These are phyloP conservation scores for Romanogobio albipinnatus DNA, from an alignment of 2,113 vertebrate genomes.

Conservation along the genomic window DNA sequence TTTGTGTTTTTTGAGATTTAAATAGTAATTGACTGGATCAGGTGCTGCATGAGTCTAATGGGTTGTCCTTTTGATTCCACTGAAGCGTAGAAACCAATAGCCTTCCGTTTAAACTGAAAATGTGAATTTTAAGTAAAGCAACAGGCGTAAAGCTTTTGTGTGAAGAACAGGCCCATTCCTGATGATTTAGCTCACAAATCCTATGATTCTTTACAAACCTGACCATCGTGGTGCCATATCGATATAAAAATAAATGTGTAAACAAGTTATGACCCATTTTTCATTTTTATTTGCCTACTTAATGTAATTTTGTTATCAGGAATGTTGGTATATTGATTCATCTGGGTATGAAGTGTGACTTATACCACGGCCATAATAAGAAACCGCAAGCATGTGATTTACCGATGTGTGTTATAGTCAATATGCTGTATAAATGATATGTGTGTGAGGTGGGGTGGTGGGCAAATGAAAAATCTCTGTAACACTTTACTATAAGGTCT, in stretches of 20 bases:
- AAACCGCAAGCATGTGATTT: background rate
- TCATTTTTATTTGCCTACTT: background rate
- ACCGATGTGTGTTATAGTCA: background rate
- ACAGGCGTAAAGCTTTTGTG: background rate
- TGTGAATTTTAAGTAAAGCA: conserved; percentile 6
- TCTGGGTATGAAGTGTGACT: background rate
- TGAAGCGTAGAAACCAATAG: conserved; percentile 22
- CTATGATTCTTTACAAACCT: background rate
- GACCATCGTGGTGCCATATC: background rate
- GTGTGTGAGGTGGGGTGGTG: background rate
- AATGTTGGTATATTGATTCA: background rate
- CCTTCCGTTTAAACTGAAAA: conserved; percentile 20
- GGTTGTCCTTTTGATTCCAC: conserved; percentile 24
- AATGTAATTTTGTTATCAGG: background rate
- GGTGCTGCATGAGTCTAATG: conserved; percentile 13
- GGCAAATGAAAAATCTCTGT: background rate
- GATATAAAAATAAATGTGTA: conserved; percentile 19
- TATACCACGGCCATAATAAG: background rate
- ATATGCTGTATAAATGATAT: background rate
- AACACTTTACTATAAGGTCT: no score
- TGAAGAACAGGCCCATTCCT: background rate
- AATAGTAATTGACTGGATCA: conserved; percentile 35
- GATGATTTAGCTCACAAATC: background rate
- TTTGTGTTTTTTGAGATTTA: conserved; percentile 25
- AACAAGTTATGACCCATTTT: background rate